A percentile compares a stretch with the other conserved stretches of the same genome.
Evolutionary conservation across 2,888 invertebrate genomes (phyloP).

Genomic region (Drosophila putrida): DNA sequence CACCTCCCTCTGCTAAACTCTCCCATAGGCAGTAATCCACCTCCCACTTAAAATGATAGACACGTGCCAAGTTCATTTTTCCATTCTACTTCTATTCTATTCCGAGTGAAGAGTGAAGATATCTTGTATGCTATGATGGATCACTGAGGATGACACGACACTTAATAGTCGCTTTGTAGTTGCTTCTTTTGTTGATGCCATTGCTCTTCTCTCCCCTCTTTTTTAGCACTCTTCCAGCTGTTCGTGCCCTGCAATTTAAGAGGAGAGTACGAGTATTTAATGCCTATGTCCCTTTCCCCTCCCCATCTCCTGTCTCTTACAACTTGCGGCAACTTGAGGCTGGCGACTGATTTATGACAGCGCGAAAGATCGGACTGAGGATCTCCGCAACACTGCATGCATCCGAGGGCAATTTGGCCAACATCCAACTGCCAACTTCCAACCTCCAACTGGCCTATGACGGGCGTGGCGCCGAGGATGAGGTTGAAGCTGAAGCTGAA

Average conservation of each 20-base stretch:
- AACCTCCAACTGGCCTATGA: conserved; percentile 35
- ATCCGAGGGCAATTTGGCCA: conserved; percentile 67
- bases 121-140: conserved; percentile 72
- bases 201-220: conserved; percentile 23
- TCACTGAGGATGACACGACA: conserved; percentile 76
- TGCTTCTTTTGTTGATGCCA: conserved; percentile 34
- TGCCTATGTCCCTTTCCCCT: conserved; percentile 38
- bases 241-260: conserved; percentile 75
- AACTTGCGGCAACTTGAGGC: conserved; percentile 58
- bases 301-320: conserved; percentile 4
- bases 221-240: conserved; percentile 50
- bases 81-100: conserved; percentile 17
- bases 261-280: conserved; percentile 70
- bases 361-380: conserved; percentile 61
- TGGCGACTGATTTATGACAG: conserved; percentile 76
- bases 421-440: conserved; percentile 4
- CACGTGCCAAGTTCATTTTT: conserved; percentile 76
- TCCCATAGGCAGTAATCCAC: conserved; percentile 37
- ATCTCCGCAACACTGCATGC: conserved; percentile 38
- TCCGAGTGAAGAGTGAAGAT: conserved; percentile 25
- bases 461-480: conserved; percentile 69
- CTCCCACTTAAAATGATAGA: conserved; percentile 63
- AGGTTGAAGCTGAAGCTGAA: conserved; percentile 28
- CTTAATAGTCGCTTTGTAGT: conserved; percentile 68
- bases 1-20: conserved; percentile 49